phyloP scores from a whole-genome alignment of 1,140 invertebrate species.

The Atta colombica region DNA sequence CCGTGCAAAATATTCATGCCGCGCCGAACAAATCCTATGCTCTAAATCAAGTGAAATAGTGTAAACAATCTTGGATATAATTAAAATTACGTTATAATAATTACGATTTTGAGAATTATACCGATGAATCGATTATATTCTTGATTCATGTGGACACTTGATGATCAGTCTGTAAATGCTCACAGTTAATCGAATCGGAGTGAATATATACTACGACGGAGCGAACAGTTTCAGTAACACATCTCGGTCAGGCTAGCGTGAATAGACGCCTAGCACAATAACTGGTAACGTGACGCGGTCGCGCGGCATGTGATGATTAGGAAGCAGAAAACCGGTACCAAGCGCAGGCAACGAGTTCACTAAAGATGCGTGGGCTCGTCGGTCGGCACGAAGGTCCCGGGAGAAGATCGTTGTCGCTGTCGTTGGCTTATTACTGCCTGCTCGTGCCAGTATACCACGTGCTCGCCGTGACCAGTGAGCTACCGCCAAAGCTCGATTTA shows the following conservation, averaged over 20 bases:
- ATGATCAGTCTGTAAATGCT: not conserved
- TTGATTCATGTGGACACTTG: not conserved
- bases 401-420: conserved; percentile 72
- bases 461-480: conserved; percentile 85
- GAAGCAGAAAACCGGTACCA: conserved; percentile 55
- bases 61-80: conserved; percentile 22
- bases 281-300: conserved; percentile 31
- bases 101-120: conserved; percentile 22
- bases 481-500: conserved; percentile 91
- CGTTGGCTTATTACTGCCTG: conserved; percentile 74
- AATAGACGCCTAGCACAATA: conserved; percentile 6
- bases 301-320: conserved; percentile 55
- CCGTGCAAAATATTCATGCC: not conserved
- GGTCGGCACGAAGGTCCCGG: conserved; percentile 61
- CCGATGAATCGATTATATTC: not conserved
- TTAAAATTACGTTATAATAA: conserved; percentile 2
- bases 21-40: not conserved
- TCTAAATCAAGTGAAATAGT: conserved; percentile 35
- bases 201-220: conserved; percentile 14
- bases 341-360: conserved; percentile 69
- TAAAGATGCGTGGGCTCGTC: conserved; percentile 78
- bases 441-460: conserved; percentile 75
- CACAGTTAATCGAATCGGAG: conserved; percentile 11
- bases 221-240: not conserved
- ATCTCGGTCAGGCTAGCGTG: not conserved